Evolutionary conservation across 2,888 invertebrate species (phyloP), one percentile per base, ranked within the genome.

Genomic region (Tipula confusa): DNA sequence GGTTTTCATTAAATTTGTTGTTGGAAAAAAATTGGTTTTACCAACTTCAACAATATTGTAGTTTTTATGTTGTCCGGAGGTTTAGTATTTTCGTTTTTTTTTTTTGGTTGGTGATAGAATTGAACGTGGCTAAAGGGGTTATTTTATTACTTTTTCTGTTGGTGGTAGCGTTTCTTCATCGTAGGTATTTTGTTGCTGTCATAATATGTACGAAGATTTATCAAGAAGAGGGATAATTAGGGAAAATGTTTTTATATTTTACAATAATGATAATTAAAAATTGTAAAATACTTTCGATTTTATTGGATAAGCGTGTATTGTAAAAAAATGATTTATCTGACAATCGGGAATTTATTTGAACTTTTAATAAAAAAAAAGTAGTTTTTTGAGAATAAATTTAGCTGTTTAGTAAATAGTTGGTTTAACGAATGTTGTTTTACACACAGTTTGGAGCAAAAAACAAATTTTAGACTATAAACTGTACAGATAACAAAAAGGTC

Each of bases 21-120:
- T 64, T 64, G 64, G 64, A 2, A 64, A 64, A 64, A 64, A 64
- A 64, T 64, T 64, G 64, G 64, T 64, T 64, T 64, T 64, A 64
- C 64, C 64, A 64, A 64, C 64, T 64, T 64, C 64, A 64, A 64
- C 64, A 64, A 64, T 64, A 64, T 64, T 64, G 64, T 64, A 64
- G 64, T 64, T 64, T 64, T 64, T 64, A 64, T 64, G 64, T 64
- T 64, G 64, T 64, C 64, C 64, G 64, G 64, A 64, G 64, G 64
- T 64, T 64, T 64, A 24, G 64, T 64, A 64, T 24, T 64, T 64
- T 64, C 24, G 18, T 43, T n/a, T 43, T 43, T 43, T 43, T 64
- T 64, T 64, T 64, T 64, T 24, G 64, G 64, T 64, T 64, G 64
- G 64, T 64, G 64, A 64, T 64, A 64, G 64, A 64, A 64, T 64